Evolutionary conservation across 1,140 invertebrate species (phyloP), one percentile per base, ranked within the genome.

Genomic region (Drosophila melanogaster): DNA sequence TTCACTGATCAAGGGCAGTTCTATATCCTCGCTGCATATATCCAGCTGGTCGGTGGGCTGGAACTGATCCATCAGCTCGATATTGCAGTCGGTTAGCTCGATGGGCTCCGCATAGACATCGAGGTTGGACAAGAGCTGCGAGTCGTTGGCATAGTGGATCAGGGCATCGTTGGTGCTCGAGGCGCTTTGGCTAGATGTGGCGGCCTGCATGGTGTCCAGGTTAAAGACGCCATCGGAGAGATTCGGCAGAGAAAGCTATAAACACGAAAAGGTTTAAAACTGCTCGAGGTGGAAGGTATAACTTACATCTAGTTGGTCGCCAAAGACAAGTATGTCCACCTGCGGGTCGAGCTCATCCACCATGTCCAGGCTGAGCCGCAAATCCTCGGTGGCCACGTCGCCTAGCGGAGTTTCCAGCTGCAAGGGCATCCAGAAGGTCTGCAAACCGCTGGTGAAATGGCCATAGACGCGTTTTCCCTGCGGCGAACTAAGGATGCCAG

Each of bases 31-130:
- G 49, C 87, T 91, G 47, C 69, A 79, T n/a, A 91, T 44, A 53
- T 91, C 90, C 7, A 91, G 83, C 64, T 91, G 90, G 64, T 91
- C 78, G 10, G 90, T 91, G 12, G 87, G 59, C 50, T 91, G 84
- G 50, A 78, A 91, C 35, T 91, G 83, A 62, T 91, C 90, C 90
- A 91, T 91, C 5, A 91, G 57, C 30, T 91, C 90, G 43, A 91
- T 91, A 37, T 91, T 92, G 66, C 90, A 91, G 40, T 91, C 90
- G 3, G 85, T 90, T 5, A 90, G 43, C 40, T 90, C 84, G 4
- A 91, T 40, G 49, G 70, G 55, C 44, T 86, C 79, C 0, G 46
- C 74, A 41, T 73, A 81, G 30, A 90, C 56, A 47, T 77, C 74
- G 61, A 72, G 86, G 33, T 81, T 86, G n/a, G 90, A 78, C 17